A percentile compares a stretch with the other conserved stretches of the same genome.
Evolutionary conservation across 2,888 invertebrate species (phyloP).

Genomic region (Omphaloscelis lunosa): DNA sequence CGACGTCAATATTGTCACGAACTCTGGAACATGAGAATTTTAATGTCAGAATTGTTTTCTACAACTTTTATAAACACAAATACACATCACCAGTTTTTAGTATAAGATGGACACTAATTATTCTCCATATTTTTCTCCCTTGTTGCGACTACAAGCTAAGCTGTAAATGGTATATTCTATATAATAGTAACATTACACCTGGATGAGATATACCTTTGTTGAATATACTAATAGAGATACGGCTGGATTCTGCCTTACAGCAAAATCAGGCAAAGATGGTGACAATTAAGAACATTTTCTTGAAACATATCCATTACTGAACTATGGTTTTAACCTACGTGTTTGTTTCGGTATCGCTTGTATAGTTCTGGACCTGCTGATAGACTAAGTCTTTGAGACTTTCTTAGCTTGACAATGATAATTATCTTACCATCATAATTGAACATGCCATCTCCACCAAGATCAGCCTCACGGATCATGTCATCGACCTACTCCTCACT

Average conservation of each 20-base stretch:
- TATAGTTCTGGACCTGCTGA: not conserved
- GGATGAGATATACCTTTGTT: too few species aligned
- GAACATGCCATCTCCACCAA: slow-evolving; percentile 96
- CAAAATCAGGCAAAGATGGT: too few species aligned
- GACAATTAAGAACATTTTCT: too few species aligned
- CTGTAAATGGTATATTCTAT: too few species aligned
- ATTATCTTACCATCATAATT: slow-evolving; percentile 87
- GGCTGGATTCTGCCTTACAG: too few species aligned
- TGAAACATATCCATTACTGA: too few species aligned
- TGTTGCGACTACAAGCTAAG: too few species aligned
- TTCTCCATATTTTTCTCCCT: not conserved
- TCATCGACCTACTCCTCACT: slow-evolving; percentile 97
- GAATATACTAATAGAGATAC: too few species aligned
- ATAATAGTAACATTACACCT: too few species aligned
- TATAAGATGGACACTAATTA: too few species aligned
- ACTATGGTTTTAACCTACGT: too few species aligned
- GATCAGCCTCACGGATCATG: slow-evolving; percentile 97
- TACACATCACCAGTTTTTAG: not conserved
- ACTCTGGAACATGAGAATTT: slow-evolving; percentile 91
- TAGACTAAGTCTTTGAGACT: not conserved
- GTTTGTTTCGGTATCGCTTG: too few species aligned
- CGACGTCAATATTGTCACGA: slow-evolving; percentile 95
- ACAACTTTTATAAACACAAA: not conserved
- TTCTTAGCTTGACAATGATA: not conserved
- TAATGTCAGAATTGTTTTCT: not conserved